phyloP scores from a whole-genome alignment of 2,888 invertebrate species.

The Tenthredo amoena region DNA sequence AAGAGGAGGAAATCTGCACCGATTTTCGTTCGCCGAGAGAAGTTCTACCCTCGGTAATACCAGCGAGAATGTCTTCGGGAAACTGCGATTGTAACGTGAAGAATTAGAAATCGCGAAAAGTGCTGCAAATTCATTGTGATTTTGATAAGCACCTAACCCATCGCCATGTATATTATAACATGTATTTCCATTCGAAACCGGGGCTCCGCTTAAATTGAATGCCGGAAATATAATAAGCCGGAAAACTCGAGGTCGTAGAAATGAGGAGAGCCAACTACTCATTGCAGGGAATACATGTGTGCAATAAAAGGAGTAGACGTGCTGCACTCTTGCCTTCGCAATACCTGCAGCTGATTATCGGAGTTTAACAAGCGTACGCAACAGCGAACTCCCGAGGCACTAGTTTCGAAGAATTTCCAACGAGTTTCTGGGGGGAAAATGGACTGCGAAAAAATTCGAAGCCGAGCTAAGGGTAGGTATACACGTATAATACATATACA shows the following conservation, averaged over 20 bases:
- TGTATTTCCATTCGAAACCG: neutral
- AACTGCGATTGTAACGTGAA: neutral
- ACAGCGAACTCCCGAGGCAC: neutral
- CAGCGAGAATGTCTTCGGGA: neutral
- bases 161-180: neutral
- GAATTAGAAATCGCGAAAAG: neutral
- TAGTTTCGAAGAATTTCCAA: neutral
- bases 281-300: neutral
- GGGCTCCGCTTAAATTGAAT: neutral
- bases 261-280: neutral
- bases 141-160: neutral
- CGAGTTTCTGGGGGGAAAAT: constrained; percentile 10
- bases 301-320: neutral
- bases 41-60: neutral
- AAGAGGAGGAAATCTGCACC: neutral
- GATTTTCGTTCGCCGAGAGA: neutral
- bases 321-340: neutral
- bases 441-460: constrained; percentile 46
- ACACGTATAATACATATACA: neutral
- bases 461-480: neutral
- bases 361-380: constrained; percentile 27
- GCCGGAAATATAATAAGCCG: neutral
- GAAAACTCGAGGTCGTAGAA: neutral
- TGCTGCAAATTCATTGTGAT: neutral
- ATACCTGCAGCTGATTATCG: neutral